Base-by-base conservation (phyloP, 1,140 invertebrate species). In the Lutraria rhynchaena region DNA sequence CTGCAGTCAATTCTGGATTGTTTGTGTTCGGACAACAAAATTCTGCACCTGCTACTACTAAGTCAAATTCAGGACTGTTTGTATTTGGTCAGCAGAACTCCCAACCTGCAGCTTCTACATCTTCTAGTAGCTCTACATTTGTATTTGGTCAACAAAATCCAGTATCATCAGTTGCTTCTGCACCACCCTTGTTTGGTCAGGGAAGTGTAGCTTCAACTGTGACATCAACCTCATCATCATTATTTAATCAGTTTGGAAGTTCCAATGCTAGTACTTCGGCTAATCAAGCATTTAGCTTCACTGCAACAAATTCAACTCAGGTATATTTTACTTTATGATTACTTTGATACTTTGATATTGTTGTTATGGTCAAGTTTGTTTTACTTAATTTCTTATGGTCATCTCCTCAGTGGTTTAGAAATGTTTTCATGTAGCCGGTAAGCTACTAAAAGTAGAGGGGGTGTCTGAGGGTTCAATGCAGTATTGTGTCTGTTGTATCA, bases 1-100 rank as follows among this genome's bases (percentile, higher is more conserved):
- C 65, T 3, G 41, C 51, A 33, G 3, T 53, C 3, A 22, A 0
- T 35, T 11, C 51, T 29, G 49, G 53, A 7, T 27, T 58, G 13
- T 73, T 73, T 57, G 51, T 51, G 22, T 73, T 73, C 37, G 70
- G 70, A 17, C 51, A 73, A 49, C 49, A 73, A 35, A 70, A 27
- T 29, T 51, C 67, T 24, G 3, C 67, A 4, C 27, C 51, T 11
- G 31, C 53, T 17, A 11, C 11, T 51, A 63, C 27, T 33, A 63
- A 27, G 17, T 27, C 29, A 15, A 41, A 9, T 55, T 19, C 53
- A 55, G 49, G 29, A 57, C 17, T 31, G 31, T 37, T 51, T n/a
- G 49, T 55, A 37, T 73, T 73, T 73, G 70, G 70, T 3, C 51
- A 49, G 37, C 67, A 70, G 51, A 49, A 49, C 24, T 46, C 65